A percentile compares a stretch with the other conserved stretches of the same genome.
phyloP scores from a whole-genome alignment of 2,113 vertebrate species.

The Elephas maximus region DNA sequence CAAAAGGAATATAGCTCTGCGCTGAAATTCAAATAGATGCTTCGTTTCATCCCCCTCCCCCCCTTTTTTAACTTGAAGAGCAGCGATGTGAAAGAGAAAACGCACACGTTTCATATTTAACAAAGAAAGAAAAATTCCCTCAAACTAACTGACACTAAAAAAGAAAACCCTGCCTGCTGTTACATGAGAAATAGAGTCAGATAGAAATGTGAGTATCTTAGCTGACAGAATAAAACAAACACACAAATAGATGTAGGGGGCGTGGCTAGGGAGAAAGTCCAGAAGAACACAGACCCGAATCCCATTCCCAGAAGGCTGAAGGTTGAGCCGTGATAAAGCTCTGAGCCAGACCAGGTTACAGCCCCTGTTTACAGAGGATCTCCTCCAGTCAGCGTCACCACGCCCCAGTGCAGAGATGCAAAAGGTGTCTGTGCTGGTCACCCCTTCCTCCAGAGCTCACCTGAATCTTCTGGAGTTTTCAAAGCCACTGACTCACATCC shows the following conservation, averaged over 20 bases:
- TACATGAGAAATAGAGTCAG: conserved; percentile 46
- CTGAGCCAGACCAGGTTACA: neutral
- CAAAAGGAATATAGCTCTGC: conserved; percentile 50
- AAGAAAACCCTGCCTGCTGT: conserved; percentile 10
- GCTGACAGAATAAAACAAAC: neutral
- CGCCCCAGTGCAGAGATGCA: neutral
- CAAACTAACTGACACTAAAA: neutral
- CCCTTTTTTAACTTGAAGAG: conserved; percentile 29
- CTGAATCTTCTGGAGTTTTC: neutral
- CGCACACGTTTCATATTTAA: neutral
- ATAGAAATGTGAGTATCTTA: neutral
- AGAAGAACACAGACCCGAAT: neutral
- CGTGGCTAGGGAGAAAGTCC: neutral
- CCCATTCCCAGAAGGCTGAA: neutral
- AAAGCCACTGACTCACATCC: neutral
- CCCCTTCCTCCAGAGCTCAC: neutral
- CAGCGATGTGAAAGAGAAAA: conserved; percentile 56
- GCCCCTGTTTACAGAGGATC: neutral
- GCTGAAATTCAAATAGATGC: conserved; percentile 65
- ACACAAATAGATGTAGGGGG: neutral
- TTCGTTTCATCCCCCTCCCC: neutral
- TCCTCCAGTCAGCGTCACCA: rapidly evolving
- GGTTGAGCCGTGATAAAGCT: neutral
- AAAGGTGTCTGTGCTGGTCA: neutral
- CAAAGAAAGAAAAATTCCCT: conserved; percentile 40